Evolutionary conservation across 1,140 invertebrate genomes (phyloP), one percentile per base, ranked within the genome.

Genomic region (Oryctes rhinoceros): DNA sequence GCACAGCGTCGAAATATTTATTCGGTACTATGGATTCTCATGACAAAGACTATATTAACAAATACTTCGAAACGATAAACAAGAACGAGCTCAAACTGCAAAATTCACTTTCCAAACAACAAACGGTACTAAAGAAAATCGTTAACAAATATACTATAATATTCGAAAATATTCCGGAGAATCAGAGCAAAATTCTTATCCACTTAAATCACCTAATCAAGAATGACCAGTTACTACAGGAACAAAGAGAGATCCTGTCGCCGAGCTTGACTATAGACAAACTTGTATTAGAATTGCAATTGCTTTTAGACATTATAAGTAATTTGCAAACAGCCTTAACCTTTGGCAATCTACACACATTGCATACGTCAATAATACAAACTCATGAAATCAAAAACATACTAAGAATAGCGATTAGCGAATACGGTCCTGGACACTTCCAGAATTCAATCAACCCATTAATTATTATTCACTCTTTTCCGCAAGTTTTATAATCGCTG

Each of bases 21-120:
- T n/a, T n/a, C n/a, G 80, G n/a, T 81, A 81, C 81, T 18, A 65
- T 80, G 77, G 78, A 81, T 49, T 44, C 75, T 3, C 65, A 81
- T 18, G 79, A 81, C 37, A 49, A n/a, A 1, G 24, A 18, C 24
- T 71, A 71, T 15, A 49, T n/a, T n/a, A n/a, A n/a, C n/a, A n/a
- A n/a, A n/a, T n/a, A n/a, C n/a, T n/a, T n/a, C n/a, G n/a, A n/a
- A n/a, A n/a, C n/a, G n/a, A n/a, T n/a, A n/a, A n/a, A n/a, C n/a
- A n/a, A n/a, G n/a, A n/a, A n/a, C n/a, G n/a, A n/a, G n/a, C n/a
- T n/a, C n/a, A n/a, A n/a, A n/a, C n/a, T n/a, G n/a, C n/a, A n/a
- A n/a, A n/a, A n/a, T n/a, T n/a, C n/a, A n/a, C n/a, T n/a, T n/a
- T n/a, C n/a, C n/a, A n/a, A n/a, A n/a, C n/a, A n/a, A 10, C 48